These are phyloP conservation scores for Microtus oregoni DNA, from an alignment of 2,113 vertebrate genomes.

Conservation along the genomic window DNA sequence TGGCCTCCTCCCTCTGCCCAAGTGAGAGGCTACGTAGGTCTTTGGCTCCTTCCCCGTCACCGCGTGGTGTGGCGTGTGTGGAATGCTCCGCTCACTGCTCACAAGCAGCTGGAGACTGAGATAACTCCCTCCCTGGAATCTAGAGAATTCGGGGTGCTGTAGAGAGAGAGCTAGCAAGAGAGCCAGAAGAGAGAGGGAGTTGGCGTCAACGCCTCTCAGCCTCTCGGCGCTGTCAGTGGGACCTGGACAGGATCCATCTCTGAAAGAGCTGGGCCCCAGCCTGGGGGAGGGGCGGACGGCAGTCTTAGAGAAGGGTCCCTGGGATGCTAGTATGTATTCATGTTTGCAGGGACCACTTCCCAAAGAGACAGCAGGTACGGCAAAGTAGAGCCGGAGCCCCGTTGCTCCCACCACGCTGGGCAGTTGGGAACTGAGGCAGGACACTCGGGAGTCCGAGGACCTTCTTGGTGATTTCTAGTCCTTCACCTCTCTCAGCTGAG, in stretches of 20 bases:
- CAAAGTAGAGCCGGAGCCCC: too few relatives aligned
- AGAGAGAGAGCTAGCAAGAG: not conserved
- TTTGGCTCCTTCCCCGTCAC: too few relatives aligned
- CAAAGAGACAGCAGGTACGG: not conserved
- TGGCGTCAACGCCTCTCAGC: not conserved
- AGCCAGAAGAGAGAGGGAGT: not conserved
- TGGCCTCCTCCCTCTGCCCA: too few relatives aligned
- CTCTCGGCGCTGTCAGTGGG: not conserved
- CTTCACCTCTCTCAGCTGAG: not conserved
- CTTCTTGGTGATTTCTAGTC: not conserved
- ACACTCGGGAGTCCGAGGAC: too few relatives aligned
- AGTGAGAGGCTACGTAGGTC: not conserved
- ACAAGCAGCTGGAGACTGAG: not conserved
- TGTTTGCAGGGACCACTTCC: not conserved
- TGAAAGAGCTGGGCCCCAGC: not conserved
- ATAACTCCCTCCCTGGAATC: conserved; percentile 48
- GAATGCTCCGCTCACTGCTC: conserved; percentile 7
- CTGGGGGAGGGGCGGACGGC: too few relatives aligned
- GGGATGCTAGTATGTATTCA: too few relatives aligned
- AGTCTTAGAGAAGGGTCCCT: not conserved
- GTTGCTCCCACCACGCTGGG: rapidly evolving
- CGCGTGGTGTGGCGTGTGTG: not conserved
- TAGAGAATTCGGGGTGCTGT: not conserved
- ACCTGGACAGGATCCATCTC: not conserved
- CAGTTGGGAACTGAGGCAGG: not conserved